Evolutionary conservation across 1,140 invertebrate genomes (phyloP).

Genomic region (Scaptomyza graminum): DNA sequence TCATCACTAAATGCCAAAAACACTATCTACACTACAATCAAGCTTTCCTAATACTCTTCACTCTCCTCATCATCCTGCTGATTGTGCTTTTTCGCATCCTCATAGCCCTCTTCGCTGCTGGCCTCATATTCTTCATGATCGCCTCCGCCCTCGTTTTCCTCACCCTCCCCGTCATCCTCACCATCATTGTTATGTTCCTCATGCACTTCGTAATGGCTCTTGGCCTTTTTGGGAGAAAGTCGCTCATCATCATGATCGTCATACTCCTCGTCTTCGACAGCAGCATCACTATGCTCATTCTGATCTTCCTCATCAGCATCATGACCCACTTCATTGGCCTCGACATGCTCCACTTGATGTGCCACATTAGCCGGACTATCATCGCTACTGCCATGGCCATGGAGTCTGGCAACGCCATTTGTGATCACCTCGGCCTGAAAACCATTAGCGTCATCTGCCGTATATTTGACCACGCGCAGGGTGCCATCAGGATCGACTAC

Average conservation of each 20-base stretch:
- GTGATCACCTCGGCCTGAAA: slow-evolving; percentile 84
- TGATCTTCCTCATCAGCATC: slow-evolving; percentile 27
- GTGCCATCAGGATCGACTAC: slow-evolving; percentile 85
- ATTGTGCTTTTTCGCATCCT: slow-evolving; percentile 59
- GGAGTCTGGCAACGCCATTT: slow-evolving; percentile 70
- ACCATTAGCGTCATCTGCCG: slow-evolving; percentile 85
- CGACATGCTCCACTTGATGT: slow-evolving; percentile 49
- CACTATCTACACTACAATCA: background rate
- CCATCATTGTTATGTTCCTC: slow-evolving; percentile 54
- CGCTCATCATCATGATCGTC: slow-evolving; percentile 26
- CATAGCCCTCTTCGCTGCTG: slow-evolving; percentile 77
- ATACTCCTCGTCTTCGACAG: background rate
- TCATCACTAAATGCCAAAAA: no score
- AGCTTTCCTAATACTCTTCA: slow-evolving; percentile 60
- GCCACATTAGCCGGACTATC: slow-evolving; percentile 25
- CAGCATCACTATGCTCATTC: background rate
- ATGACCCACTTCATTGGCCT: slow-evolving; percentile 32
- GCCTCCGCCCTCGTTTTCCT: slow-evolving; percentile 45
- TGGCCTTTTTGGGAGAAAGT: slow-evolving; percentile 28
- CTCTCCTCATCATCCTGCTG: slow-evolving; percentile 57
- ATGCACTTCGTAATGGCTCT: slow-evolving; percentile 62
- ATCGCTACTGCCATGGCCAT: slow-evolving; percentile 61
- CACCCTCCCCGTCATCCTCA: slow-evolving; percentile 29
- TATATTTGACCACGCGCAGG: slow-evolving; percentile 85
- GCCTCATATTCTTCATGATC: slow-evolving; percentile 71